These are phyloP conservation scores for Macropodus opercularis DNA, from an alignment of 2,797 vertebrate species.

Conservation along the genomic window DNA sequence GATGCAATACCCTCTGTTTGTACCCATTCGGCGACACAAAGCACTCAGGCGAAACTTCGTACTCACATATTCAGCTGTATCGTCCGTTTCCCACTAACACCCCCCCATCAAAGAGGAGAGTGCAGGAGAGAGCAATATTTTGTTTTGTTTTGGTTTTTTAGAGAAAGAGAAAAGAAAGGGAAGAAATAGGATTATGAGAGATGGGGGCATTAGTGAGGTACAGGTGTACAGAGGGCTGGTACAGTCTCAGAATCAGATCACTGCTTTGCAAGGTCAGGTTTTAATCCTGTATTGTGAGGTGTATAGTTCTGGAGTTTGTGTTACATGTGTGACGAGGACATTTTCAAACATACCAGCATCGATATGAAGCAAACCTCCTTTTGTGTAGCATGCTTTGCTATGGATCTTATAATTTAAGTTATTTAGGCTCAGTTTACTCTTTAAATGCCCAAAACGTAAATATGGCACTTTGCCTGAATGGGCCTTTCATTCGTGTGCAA, in stretches of 20 bases:
- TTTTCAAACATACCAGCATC: background rate
- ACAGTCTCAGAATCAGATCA: conserved; percentile 69
- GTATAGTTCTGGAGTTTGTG: conserved; percentile 7
- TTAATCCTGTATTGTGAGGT: conserved; percentile 42
- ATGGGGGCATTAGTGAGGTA: conserved; percentile 60
- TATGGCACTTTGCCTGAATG: conserved; percentile 21
- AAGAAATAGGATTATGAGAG: conserved; percentile 75
- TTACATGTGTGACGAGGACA: background rate
- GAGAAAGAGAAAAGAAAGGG: conserved; percentile 72
- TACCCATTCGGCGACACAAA: conserved; percentile 58
- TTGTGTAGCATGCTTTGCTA: background rate
- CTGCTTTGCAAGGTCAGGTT: conserved; percentile 56
- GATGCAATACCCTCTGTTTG: conserved; percentile 79
- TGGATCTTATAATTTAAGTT: conserved; percentile 13
- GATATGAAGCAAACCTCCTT: background rate
- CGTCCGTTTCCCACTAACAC: conserved; percentile 97
- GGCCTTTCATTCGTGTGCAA: conserved; percentile 13
- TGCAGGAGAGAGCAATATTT: conserved; percentile 72
- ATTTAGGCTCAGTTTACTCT: conserved; percentile 16
- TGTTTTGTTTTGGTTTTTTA: conserved; percentile 49
- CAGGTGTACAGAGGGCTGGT: conserved; percentile 46
- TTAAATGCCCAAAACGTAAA: conserved; percentile 26
- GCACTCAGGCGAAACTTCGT: conserved; percentile 74
- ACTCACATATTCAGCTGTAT: conserved; percentile 99
- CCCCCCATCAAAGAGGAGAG: conserved; percentile 77